phyloP scores from a whole-genome alignment of 2,888 invertebrate species.

The Agonopterix subpropinquella region DNA sequence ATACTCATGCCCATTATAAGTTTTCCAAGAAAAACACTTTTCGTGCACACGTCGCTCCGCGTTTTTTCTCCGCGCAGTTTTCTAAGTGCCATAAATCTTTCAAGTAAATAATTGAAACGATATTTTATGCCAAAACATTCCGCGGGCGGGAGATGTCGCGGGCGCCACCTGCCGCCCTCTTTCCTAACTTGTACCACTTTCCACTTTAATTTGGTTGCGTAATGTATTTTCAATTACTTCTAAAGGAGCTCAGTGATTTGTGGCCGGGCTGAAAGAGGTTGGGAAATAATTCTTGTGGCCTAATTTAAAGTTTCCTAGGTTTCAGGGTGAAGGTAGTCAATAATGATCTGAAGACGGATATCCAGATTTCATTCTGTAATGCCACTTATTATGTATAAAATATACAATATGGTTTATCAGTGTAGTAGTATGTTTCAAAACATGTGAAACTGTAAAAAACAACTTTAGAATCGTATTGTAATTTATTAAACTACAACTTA shows the following conservation, averaged over 20 bases:
- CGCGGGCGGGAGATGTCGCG: conserved; percentile 63
- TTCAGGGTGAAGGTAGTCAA: conserved; percentile 1
- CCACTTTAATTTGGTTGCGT: conserved; percentile 76
- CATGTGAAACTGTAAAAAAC: too few relatives aligned
- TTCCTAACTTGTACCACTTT: conserved; percentile 70
- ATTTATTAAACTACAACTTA: too few relatives aligned
- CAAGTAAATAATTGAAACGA: conserved; percentile 77
- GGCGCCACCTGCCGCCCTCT: conserved; percentile 64
- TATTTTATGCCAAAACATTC: conserved; percentile 77
- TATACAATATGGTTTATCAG: too few relatives aligned
- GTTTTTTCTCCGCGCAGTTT: conserved; percentile 74
- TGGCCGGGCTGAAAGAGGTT: conserved; percentile 61
- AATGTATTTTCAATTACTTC: conserved; percentile 76
- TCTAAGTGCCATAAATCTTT: conserved; percentile 74
- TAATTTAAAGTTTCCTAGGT: conserved; percentile 56
- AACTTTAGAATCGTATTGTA: too few relatives aligned
- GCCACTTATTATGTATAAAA: too few relatives aligned
- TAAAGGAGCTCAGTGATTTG: conserved; percentile 68
- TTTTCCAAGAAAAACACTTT: conserved; percentile 74
- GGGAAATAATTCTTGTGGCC: conserved; percentile 57
- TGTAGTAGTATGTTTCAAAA: not conserved
- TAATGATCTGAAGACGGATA: too few relatives aligned
- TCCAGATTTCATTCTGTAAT: too few relatives aligned
- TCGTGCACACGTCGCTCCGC: conserved; percentile 71
- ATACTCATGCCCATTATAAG: conserved; percentile 74